phyloP scores from a whole-genome alignment of 2,888 invertebrate genomes.

The Drosophila diplacantha region DNA sequence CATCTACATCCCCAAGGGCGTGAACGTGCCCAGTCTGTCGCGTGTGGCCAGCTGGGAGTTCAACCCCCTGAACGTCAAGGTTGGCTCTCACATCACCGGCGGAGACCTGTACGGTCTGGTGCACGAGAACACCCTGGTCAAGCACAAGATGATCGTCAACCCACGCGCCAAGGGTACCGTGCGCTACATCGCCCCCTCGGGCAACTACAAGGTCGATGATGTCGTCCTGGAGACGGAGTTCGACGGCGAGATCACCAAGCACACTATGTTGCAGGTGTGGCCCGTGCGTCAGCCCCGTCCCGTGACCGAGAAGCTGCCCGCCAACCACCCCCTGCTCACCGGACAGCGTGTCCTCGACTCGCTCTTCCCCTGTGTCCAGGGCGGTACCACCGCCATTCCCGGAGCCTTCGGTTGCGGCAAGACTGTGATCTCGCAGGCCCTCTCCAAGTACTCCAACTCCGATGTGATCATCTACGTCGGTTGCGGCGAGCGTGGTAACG shows the following conservation, averaged over 20 bases:
- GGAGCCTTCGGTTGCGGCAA: conserved; percentile 99
- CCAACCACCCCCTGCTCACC: conserved; percentile 98
- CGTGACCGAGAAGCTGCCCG: conserved; percentile 97
- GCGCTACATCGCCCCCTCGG: conserved; percentile 94
- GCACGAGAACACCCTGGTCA: conserved; percentile 97
- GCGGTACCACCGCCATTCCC: conserved; percentile 99
- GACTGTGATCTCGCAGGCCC: conserved; percentile 97
- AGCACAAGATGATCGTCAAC: conserved; percentile 96
- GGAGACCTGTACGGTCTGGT: conserved; percentile 98
- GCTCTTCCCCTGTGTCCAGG: conserved; percentile 99
- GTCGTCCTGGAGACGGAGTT: conserved; percentile 98
- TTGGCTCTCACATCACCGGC: conserved; percentile 98
- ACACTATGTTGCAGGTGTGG: conserved; percentile 99
- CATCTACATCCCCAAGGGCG: conserved; percentile 99
- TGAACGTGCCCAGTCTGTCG: conserved; percentile 94
- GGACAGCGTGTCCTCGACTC: conserved; percentile 99
- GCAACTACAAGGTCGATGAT: conserved; percentile 96
- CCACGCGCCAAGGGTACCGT: conserved; percentile 98
- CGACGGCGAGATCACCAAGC: conserved; percentile 94
- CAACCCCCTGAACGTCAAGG: conserved; percentile 88
- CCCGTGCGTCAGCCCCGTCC: conserved; percentile 99
- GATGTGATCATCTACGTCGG: conserved; percentile 99
- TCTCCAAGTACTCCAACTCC: conserved; percentile 99
- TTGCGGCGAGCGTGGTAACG: conserved; percentile 99
- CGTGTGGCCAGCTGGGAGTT: conserved; percentile 94